Base-by-base conservation (phyloP, 1,140 invertebrate species). In the Eufriesea mexicana region DNA sequence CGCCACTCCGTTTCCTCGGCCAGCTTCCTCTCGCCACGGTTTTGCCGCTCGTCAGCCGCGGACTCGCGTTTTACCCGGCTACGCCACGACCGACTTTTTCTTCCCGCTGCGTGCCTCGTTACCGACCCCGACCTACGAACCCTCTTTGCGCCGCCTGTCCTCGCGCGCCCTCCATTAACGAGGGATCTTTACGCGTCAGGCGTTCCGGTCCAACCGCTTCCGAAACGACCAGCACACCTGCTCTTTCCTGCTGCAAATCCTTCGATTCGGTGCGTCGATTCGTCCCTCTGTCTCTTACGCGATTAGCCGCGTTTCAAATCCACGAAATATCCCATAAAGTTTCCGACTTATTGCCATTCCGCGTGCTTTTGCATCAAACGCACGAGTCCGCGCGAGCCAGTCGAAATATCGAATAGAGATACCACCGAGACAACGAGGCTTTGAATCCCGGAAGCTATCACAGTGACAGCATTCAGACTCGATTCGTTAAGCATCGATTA, bases 1-100 rank as follows among this genome's bases (percentile, higher is more conserved):
- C 80, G 70, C 25, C 73, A 83, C 64, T 76, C 73, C 55, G 51
- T 78, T 49, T 55, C 45, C 57, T 66, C 28, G 18, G 51, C 28
- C 23, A 35, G 49, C 28, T 7, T 35, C 16, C 28, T 18, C 16
- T 61, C 54, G n/a, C n/a, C n/a, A n/a, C n/a, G n/a, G n/a, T 61
- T 76, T 25, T 66, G 25, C 23, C 8, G 4, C 67, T 70, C 45
- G 25, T 12, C 6, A 16, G n/a, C 10, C 45, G 45, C 16, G 68
- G 49, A 54, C 20, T 28, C 62, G 35, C 62, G 49, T n/a, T n/a
- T n/a, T n/a, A n/a, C n/a, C 35, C 35, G 35, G 4, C 1, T 1
- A 35, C 35, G 35, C 35, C 35, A 4, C 35, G 35, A 35, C 35
- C 35, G 35, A 35, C 35, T 35, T 35, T 35, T 35, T 62, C 61